Evolutionary conservation across 2,113 vertebrate species (phyloP).

Genomic region (Antigone vipio): DNA sequence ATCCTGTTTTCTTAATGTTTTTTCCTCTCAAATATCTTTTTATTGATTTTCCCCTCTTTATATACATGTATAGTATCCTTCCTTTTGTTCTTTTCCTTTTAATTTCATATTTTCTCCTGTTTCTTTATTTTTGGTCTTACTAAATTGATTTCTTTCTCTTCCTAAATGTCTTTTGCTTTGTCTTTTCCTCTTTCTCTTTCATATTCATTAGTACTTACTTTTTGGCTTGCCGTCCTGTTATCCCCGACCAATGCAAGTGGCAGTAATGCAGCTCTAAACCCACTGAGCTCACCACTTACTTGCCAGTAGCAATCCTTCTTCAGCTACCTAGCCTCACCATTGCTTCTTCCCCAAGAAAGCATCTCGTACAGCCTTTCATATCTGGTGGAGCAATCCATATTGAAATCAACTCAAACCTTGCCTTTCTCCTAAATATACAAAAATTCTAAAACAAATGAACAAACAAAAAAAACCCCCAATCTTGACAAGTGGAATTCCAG

Average conservation of each 20-base stretch:
- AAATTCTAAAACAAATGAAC: not conserved
- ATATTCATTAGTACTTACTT: not conserved
- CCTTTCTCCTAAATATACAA: not conserved
- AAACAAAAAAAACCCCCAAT: not conserved
- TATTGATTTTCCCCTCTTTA: not conserved
- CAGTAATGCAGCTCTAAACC: not conserved
- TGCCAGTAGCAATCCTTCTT: not conserved
- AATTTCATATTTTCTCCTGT: not conserved
- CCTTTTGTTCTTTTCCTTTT: not conserved
- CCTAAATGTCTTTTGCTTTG: not conserved
- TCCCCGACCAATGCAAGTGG: not conserved
- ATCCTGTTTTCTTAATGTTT: not conserved
- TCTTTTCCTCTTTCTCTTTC: not conserved
- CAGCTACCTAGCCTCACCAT: not conserved
- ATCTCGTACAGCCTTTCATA: not conserved
- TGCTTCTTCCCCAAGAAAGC: not conserved
- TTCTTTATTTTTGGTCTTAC: not conserved
- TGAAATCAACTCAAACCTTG: not conserved
- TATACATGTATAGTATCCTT: not conserved
- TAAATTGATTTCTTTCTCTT: not conserved
- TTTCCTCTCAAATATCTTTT: not conserved
- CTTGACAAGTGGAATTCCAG: not conserved
- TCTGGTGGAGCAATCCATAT: not conserved
- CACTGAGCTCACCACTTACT: not conserved
- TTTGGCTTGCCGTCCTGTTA: not conserved